Percentiles rank a stretch among this genome's conserved stretches.
These are phyloP conservation scores for Folsomia manolachei DNA, from an alignment of 2,888 invertebrate genomes.

Conservation along the genomic window DNA sequence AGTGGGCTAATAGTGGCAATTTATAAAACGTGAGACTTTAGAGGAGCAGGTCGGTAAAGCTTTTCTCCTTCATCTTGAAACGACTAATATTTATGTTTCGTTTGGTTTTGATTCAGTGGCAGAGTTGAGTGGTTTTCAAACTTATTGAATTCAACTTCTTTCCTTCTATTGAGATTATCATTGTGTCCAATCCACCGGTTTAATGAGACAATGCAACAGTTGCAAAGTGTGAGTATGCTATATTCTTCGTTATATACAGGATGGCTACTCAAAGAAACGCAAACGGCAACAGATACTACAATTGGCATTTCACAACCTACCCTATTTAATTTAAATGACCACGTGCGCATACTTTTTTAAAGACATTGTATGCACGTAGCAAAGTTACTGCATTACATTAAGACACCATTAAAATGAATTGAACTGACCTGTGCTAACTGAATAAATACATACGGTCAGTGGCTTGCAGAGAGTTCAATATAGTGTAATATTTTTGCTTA, in stretches of 20 bases:
- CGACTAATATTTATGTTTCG: not conserved
- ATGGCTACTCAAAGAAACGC: no score
- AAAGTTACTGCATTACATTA: not conserved
- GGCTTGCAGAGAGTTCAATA: no score
- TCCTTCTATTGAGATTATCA: not conserved
- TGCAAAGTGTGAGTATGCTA: not conserved
- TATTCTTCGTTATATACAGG: no score
- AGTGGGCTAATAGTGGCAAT: not conserved
- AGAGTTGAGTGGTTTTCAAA: not conserved
- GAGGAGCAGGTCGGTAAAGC: not conserved
- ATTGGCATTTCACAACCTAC: no score
- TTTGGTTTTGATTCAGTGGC: not conserved
- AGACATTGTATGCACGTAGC: no score
- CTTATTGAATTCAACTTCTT: not conserved
- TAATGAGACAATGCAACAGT: not conserved
- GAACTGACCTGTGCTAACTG: not conserved
- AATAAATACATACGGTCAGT: not conserved
- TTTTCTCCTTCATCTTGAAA: not conserved
- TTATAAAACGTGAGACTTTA: not conserved
- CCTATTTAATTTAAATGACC: no score
- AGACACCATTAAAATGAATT: not conserved
- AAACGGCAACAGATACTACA: no score
- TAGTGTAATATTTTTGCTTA: no score
- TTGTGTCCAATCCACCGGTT: not conserved
- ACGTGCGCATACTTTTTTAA: no score